These are phyloP conservation scores for Picus viridis DNA, from an alignment of 2,797 vertebrate species.

Conservation along the genomic window DNA sequence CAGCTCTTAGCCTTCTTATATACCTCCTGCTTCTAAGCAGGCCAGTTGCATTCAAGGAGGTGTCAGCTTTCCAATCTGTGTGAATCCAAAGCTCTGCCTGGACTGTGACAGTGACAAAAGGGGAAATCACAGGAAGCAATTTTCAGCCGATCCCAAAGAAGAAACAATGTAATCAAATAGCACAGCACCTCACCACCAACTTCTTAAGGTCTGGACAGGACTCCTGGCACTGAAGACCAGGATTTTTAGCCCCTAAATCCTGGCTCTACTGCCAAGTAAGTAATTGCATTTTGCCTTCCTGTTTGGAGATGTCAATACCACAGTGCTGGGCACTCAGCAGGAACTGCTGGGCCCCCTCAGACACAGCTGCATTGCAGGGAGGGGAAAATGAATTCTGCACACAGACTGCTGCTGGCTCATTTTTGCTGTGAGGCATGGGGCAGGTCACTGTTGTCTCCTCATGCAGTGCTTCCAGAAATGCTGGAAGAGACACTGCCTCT, in stretches of 20 bases:
- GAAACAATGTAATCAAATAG: constrained; percentile 14
- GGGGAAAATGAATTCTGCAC: constrained; percentile 6
- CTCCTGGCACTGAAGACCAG: neutral
- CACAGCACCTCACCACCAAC: neutral
- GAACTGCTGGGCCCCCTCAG: neutral
- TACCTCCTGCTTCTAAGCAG: constrained; percentile 8
- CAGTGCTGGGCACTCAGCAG: neutral
- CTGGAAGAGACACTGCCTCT: neutral
- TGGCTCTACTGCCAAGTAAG: constrained; percentile 4
- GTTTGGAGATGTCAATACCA: neutral
- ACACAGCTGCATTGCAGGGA: constrained; percentile 18
- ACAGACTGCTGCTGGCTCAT: neutral
- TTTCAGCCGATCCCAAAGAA: constrained; percentile 25
- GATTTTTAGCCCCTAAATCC: neutral
- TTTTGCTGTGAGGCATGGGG: neutral
- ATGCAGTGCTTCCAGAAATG: neutral
- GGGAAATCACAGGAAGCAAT: constrained; percentile 21
- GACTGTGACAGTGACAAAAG: constrained; percentile 15
- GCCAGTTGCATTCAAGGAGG: neutral
- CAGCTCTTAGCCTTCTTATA: neutral
- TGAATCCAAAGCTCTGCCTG: constrained; percentile 4
- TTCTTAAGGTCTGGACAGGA: constrained; percentile 3
- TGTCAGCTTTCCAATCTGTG: neutral
- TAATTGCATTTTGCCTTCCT: constrained; percentile 35
- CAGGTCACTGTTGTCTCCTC: neutral